phyloP scores from a whole-genome alignment of 2,113 vertebrate genomes.

The Phrynocephalus versicolor region DNA sequence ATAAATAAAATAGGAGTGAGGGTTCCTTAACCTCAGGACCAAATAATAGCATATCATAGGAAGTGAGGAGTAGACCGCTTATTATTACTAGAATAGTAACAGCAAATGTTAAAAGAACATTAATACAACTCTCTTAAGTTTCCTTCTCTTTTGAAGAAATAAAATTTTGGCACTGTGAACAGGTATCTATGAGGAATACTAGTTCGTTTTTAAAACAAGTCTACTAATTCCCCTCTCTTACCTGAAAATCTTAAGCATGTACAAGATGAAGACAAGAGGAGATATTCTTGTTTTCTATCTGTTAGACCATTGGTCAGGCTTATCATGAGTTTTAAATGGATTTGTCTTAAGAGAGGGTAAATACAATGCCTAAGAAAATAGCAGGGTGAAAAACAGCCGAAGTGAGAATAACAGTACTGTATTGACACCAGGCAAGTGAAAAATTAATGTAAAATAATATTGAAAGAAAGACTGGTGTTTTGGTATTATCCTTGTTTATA shows the following conservation, averaged over 20 bases:
- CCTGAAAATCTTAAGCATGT: background rate
- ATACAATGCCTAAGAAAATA: slow-evolving; percentile 31
- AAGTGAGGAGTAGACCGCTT: too few species aligned
- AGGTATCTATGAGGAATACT: background rate
- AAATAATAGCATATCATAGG: too few species aligned
- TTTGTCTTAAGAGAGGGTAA: slow-evolving; percentile 34
- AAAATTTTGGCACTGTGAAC: background rate
- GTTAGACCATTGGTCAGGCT: background rate
- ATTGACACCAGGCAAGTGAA: slow-evolving; percentile 35
- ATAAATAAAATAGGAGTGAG: too few species aligned
- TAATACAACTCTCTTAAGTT: too few species aligned
- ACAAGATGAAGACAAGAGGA: background rate
- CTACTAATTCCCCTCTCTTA: background rate
- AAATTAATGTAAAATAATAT: slow-evolving; percentile 17
- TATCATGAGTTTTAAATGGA: slow-evolving; percentile 3
- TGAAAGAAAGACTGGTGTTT: background rate
- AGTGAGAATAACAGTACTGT: slow-evolving; percentile 43
- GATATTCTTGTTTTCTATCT: slow-evolving; percentile 21
- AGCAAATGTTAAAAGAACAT: background rate
- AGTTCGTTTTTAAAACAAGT: background rate
- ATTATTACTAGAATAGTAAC: too few species aligned
- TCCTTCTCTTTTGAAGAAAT: background rate
- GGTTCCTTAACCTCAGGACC: too few species aligned
- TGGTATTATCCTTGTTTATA: slow-evolving; percentile 56
- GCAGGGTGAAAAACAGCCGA: slow-evolving; percentile 37